Evolutionary conservation across 2,888 invertebrate species (phyloP), one percentile per base, ranked within the genome.

Genomic region (Trissolcus brochymenae): DNA sequence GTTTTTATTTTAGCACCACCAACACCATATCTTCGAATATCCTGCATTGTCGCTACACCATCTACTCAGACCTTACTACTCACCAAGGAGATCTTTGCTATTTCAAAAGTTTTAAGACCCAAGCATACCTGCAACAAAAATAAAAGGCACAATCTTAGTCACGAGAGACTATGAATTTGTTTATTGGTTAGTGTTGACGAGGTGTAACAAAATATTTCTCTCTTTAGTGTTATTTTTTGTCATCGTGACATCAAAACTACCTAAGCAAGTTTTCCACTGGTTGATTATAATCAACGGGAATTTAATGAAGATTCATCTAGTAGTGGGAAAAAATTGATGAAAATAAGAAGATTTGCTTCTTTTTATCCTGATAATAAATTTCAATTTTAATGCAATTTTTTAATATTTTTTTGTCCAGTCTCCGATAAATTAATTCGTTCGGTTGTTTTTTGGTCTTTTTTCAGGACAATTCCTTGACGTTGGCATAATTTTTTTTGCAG

Each of bases 341-440:
- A 35, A 35, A 35, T 35, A 35, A 35, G 7, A 1, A 19, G 19
- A 19, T 19, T 19, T 19, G 19, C 2, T 19, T 7, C 1, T 35
- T 11, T 35, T 35, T 35, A 11, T 6, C 35, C 7, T 11, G 6
- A 6, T 6, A 35, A 29, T 29, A 7, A 4, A 9, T 29, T 35
- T 35, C 2, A 68, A 64, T 77, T 64, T 77, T 72, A 77, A 68
- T 72, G 64, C 67, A 72, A 46, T 46, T 55, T 13, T 11, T 0
- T 11, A 35, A 11, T 35, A 11, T 35, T 35, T 9, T 7, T 19
- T 19, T n/a, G n/a, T n/a, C n/a, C n/a, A 29, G 9, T 0, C 9
- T 35, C 9, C 1, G 2, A 9, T 35, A 11, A 35, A 35, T 35
- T 7, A 35, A 35, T 35, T 35, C 11, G 1, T 35, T 35, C 9